Base-by-base conservation (phyloP, 2,888 invertebrate genomes). In the Teleogryllus oceanicus region DNA sequence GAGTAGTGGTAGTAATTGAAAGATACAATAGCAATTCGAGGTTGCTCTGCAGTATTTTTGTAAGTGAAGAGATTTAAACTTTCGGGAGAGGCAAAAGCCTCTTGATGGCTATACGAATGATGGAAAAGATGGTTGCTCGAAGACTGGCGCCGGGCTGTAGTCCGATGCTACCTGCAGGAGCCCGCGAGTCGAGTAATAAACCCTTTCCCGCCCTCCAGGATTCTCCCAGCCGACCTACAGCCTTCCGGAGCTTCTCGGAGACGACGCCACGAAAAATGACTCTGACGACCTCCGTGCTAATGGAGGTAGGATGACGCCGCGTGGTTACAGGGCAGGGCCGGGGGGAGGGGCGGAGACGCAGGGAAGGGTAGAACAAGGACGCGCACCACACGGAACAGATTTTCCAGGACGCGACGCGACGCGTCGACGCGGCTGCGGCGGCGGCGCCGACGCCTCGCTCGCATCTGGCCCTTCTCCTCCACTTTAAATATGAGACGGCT, bases 281-380 rank as follows among this genome's bases (percentile, higher is more conserved):
- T 62, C 16, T 62, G 62, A n/a, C 62, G 62, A 62, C n/a, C 62
- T 62, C 62, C 62, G 62, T n/a, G 16, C 62, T 62, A 62, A 62
- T 62, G n/a, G 62, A 62, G n/a, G 62, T n/a, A n/a, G 62, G 62
- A 62, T 62, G 62, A 62, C 62, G 62, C 62, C 62, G 62, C 62
- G n/a, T 18, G 62, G 62, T 62, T 62, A 8, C 62, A n/a, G 62
- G 8, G 37, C 37, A 37, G 37, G 37, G 8, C 37, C 74, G 24
- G 78, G n/a, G 74, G 78, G 78, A 78, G 74, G 75, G 75, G 24
- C 49, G n/a, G 50, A 50, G 16, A 62, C 62, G 62, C 3, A 62
- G 62, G 62, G 62, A 62, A n/a, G 16, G 62, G 49, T n/a, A 49
- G 49, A 74, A 62, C 16, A 62, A 62, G n/a, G 62, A 62, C 62